These are phyloP conservation scores for Paramacrobiotus metropolitanus DNA, from an alignment of 1,140 invertebrate species.

Conservation along the genomic window DNA sequence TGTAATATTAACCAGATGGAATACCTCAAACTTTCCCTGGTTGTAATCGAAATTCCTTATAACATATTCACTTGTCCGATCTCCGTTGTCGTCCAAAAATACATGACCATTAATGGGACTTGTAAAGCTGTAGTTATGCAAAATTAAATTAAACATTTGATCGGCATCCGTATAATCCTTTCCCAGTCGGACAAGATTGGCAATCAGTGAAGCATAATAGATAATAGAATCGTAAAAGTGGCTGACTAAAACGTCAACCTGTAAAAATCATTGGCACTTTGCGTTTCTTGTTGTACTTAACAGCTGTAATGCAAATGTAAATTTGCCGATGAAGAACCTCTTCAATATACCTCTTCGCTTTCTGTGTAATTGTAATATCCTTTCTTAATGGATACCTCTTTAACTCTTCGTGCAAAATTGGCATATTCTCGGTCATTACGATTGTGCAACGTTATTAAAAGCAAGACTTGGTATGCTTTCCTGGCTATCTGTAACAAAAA, in stretches of 20 bases:
- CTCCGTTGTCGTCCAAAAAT: slow-evolving; percentile 17
- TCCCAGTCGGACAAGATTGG: not conserved
- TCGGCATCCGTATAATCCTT: not conserved
- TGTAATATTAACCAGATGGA: too few relatives aligned
- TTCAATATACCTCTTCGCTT: not conserved
- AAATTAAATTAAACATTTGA: not conserved
- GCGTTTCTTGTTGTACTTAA: too few relatives aligned
- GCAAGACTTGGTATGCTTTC: too few relatives aligned
- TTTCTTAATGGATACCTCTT: not conserved
- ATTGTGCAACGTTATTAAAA: too few relatives aligned
- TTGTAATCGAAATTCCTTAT: slow-evolving; percentile 14
- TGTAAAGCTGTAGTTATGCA: not conserved
- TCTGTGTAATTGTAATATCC: not conserved
- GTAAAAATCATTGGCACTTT: not conserved
- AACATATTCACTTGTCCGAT: slow-evolving; percentile 15
- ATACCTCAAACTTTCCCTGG: slow-evolving; percentile 15
- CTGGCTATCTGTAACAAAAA: too few relatives aligned
- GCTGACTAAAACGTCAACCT: not conserved
- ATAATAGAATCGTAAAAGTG: not conserved
- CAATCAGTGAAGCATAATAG: not conserved
- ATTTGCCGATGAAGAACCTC: too few relatives aligned
- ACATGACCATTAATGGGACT: slow-evolving; percentile 14
- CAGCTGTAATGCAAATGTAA: too few relatives aligned
- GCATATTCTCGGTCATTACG: not conserved
- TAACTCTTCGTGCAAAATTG: not conserved